Percentiles rank a stretch among this genome's conserved stretches.
phyloP scores from a whole-genome alignment of 2,113 vertebrate genomes.

The Mirounga angustirostris region DNA sequence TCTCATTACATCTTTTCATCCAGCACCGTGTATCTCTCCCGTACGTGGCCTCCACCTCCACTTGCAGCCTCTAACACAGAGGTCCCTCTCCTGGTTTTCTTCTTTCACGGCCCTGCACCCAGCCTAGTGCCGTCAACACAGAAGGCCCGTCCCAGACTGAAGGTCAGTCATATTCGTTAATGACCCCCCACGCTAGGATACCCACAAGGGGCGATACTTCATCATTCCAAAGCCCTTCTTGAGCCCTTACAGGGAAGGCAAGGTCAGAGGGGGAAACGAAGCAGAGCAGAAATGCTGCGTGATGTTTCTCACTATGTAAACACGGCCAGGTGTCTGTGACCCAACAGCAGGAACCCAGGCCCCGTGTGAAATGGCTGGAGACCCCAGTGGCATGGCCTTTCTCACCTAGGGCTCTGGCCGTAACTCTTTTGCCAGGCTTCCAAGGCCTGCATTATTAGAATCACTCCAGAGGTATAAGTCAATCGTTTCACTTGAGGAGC shows the following conservation, averaged over 20 bases:
- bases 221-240: not conserved
- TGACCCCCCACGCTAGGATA: rapidly evolving
- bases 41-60: not conserved
- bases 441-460: not conserved
- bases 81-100: not conserved
- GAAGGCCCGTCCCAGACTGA: no score
- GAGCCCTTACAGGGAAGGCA: not conserved
- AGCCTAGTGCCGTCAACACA: not conserved
- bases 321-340: not conserved
- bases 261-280: not conserved
- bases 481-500: not conserved
- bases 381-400: not conserved
- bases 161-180: no score
- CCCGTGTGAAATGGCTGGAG: rapidly evolving
- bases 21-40: no score
- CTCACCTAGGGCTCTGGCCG: not conserved
- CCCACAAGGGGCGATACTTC: not conserved
- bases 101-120: not conserved
- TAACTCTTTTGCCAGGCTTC: not conserved
- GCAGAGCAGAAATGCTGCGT: not conserved
- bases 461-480: rapidly evolving
- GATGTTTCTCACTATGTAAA: not conserved
- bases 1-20: no score
- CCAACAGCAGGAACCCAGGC: no score
- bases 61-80: not conserved